phyloP scores from a whole-genome alignment of 1,140 invertebrate genomes.

The Oryzaephilus surinamensis region DNA sequence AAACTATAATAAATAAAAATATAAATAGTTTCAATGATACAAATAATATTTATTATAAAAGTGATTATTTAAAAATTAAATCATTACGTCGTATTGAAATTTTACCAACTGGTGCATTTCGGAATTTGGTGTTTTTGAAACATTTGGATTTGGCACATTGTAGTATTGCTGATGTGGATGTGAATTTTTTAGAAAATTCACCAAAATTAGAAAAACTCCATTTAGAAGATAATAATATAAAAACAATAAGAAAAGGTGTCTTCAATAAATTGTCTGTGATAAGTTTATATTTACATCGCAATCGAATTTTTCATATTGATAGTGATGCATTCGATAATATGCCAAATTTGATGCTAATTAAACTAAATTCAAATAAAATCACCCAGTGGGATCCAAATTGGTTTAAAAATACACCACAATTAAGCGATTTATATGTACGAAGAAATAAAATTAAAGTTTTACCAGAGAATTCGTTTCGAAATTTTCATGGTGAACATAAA shows the following conservation, averaged over 20 bases:
- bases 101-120: no score
- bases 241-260: not conserved
- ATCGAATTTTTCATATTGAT: constrained; percentile 26
- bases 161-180: no score
- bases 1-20: no score
- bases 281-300: constrained; percentile 24
- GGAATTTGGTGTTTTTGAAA: no score
- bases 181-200: no score
- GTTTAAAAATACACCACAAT: constrained; percentile 26
- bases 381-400: constrained; percentile 24
- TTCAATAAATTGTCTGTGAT: constrained; percentile 13
- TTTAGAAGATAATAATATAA: constrained; percentile 5
- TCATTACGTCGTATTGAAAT: no score
- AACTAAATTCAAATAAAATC: constrained; percentile 26
- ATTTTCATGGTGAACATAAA: constrained; percentile 19
- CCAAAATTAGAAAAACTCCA: constrained; percentile 1
- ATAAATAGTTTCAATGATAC: no score
- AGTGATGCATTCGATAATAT: constrained; percentile 29
- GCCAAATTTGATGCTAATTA: constrained; percentile 22
- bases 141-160: no score
- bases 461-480: constrained; percentile 22
- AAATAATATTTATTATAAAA: no score
- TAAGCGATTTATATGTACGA: constrained; percentile 20
- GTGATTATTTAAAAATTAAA: no score
- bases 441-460: constrained; percentile 23